Conservation (phyloP, 2,888 invertebrate species). For the Acanthosepion pharaonis region DNA sequence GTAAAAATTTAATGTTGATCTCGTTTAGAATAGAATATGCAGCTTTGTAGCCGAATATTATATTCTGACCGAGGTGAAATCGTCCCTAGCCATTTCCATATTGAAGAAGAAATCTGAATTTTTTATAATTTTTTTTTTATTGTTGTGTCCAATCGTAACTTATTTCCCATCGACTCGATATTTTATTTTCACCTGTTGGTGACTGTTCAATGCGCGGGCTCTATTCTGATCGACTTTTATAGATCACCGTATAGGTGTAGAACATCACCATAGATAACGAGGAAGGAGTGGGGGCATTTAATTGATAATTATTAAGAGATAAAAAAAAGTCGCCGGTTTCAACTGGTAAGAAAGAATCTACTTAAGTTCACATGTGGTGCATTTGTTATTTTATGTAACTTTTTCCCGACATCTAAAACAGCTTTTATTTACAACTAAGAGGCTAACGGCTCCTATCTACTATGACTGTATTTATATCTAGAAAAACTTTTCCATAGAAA, state of each 20-base stretch:
- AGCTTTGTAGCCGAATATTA: neutral
- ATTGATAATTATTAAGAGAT: neutral
- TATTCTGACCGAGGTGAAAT: slow-evolving; percentile 15
- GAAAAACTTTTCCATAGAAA: no score
- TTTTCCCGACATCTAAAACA: no score
- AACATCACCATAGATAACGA: neutral
- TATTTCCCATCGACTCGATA: neutral
- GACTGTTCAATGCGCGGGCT: neutral
- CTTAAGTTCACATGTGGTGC: no score
- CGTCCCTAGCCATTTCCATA: neutral
- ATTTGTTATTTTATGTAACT: no score
- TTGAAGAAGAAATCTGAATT: neutral
- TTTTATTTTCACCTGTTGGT: neutral
- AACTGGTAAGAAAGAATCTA: no score
- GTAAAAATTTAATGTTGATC: neutral
- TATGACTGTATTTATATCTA: no score
- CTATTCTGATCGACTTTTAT: neutral
- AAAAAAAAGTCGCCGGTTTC: no score
- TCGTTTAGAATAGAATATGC: neutral
- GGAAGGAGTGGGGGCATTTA: neutral
- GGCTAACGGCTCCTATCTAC: no score
- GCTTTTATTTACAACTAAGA: no score
- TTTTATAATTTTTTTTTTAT: neutral
- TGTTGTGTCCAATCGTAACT: neutral
- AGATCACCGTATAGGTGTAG: neutral